These are phyloP conservation scores for Eulemur macaco DNA, from an alignment of 2,113 vertebrate genomes.

Conservation along the genomic window DNA sequence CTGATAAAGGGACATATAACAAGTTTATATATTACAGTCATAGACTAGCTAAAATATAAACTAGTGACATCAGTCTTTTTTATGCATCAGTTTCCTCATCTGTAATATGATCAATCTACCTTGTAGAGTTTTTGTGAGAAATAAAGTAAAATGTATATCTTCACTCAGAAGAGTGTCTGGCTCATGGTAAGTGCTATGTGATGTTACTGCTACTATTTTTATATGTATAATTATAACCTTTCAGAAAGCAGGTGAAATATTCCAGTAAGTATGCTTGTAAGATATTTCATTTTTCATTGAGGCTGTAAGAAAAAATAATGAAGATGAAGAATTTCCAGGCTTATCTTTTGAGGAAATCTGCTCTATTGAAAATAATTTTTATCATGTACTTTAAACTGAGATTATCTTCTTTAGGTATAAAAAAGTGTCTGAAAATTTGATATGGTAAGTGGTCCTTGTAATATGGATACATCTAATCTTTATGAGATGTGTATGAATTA, in stretches of 20 bases:
- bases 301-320: background rate
- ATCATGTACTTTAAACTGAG: background rate
- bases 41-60: slow-evolving; percentile 11
- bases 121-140: background rate
- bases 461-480: background rate
- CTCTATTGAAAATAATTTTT: background rate
- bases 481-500: background rate
- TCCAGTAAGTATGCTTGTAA: background rate
- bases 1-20: background rate
- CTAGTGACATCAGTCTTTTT: background rate
- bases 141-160: background rate
- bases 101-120: background rate
- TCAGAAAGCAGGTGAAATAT: background rate
- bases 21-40: background rate
- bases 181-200: background rate
- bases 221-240: background rate
- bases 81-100: background rate
- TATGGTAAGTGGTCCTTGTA: background rate
- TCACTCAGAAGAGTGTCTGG: background rate
- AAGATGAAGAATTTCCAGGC: background rate
- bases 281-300: background rate
- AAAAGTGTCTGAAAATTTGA: background rate
- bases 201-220: background rate
- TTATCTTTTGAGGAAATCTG: background rate
- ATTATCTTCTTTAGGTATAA: background rate